Evolutionary conservation across 2,113 vertebrate species (phyloP), one percentile per base, ranked within the genome.

Genomic region (Scomber colias): DNA sequence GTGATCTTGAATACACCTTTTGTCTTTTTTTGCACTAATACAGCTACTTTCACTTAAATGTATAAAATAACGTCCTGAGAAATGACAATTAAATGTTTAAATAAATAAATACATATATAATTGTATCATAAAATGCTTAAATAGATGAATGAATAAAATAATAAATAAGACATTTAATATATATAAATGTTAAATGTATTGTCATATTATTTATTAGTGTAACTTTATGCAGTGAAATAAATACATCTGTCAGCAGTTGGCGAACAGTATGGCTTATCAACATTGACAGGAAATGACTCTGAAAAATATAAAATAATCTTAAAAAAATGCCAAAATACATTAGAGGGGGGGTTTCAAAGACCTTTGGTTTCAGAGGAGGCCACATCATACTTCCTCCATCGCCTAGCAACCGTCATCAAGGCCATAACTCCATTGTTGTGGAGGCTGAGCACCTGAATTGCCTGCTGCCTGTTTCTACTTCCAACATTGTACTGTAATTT

Each of bases 391-490:
- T 95, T 95, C 92, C 87, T 93, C 90, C 87, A 93, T 95, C 45
- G 85, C 95, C 90, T 95, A 95, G 95, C 94, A 95, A 95, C 95
- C 90, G 89, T 95, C 93, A 94, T 94, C 95, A 95, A 95, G 95
- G 95, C 94, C 93, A 90, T 91, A 89, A 65, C 91, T 94, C 92
- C 88, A 95, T 94, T 95, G 94, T 95, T 91, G 93, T 83, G 5
- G 90, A 85, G 95, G 93, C 90, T 90, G 92, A 94, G 93, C 91
- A 91, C 89, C 92, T 93, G 91, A 92, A 90, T 92, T 92, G 91
- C 90, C 84, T 85, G 85, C 90, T 87, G 89, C 84, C 87, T 92
- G 91, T 91, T 93, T 94, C 91, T 93, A 88, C 90, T 91, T 93
- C 90, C 89, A 79, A 89, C 90, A 93, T 93, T 92, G 91, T 92